These are phyloP conservation scores for Bos javanicus DNA, from an alignment of 2,113 vertebrate genomes.

Conservation along the genomic window DNA sequence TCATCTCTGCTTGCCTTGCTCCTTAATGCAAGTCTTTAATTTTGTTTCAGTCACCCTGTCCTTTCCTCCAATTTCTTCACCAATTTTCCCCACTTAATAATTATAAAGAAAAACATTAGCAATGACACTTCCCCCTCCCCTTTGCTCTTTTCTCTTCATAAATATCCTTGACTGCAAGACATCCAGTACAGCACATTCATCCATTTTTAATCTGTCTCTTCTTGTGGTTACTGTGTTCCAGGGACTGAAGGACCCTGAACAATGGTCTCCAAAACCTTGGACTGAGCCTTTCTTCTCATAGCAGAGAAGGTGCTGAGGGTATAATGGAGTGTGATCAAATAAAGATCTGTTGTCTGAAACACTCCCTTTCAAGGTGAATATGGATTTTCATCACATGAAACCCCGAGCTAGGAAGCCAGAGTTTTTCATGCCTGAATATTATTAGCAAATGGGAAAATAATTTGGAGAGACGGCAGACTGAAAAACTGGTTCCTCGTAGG, in stretches of 20 bases:
- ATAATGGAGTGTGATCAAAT: conserved; percentile 53
- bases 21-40: conserved; percentile 31
- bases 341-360: conserved; percentile 49
- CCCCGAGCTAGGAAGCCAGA: conserved; percentile 38
- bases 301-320: conserved; percentile 35
- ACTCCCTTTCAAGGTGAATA: conserved; percentile 57
- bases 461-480: conserved; percentile 1
- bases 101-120: conserved; percentile 66
- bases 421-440: conserved; percentile 44
- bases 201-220: conserved; percentile 84
- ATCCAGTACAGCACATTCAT: conserved; percentile 77
- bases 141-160: conserved; percentile 74
- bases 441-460: conserved; percentile 62
- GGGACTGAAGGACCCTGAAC: conserved; percentile 77
- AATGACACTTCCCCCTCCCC: conserved; percentile 12
- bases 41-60: not conserved
- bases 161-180: conserved; percentile 81
- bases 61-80: not conserved
- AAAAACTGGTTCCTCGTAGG: not conserved
- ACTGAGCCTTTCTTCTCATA: conserved; percentile 44
- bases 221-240: conserved; percentile 78
- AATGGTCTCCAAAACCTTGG: conserved; percentile 77
- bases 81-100: conserved; percentile 47
- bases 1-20: conserved; percentile 12
- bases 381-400: conserved; percentile 59